Evolutionary conservation across 2,888 invertebrate species (phyloP).

Genomic region (Hirtodrosophila confusa): DNA sequence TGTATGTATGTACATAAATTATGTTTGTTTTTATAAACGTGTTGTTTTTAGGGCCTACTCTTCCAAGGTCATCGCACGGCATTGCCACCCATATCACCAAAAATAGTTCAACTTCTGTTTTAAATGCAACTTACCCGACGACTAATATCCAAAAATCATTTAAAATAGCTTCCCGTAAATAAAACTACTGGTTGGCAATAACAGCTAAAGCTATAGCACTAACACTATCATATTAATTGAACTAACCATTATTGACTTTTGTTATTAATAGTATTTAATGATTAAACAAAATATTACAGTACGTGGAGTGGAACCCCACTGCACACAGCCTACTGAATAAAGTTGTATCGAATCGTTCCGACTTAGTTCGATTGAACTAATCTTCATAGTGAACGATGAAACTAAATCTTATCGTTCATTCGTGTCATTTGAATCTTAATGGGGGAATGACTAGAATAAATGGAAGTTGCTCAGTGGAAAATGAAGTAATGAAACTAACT

Average conservation of each 20-base stretch:
- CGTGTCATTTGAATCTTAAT: too few relatives aligned
- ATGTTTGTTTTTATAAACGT: conserved; percentile 59
- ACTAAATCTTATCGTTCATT: too few relatives aligned
- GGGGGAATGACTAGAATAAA: too few relatives aligned
- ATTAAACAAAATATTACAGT: conserved; percentile 25
- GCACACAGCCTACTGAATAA: conserved; percentile 19
- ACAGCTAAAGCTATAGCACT: conserved; percentile 5
- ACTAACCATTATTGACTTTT: conserved; percentile 28
- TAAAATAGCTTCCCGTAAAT: background rate
- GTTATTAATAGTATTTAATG: conserved; percentile 15
- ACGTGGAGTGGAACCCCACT: conserved; percentile 30
- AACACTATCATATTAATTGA: background rate
- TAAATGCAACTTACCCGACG: conserved; percentile 38
- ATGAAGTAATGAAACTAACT: too few relatives aligned
- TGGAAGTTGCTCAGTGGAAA: too few relatives aligned
- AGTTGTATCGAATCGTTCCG: too few relatives aligned
- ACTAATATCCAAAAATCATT: conserved; percentile 30
- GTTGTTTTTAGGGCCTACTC: conserved; percentile 61
- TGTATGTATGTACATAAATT: background rate
- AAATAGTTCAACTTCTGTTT: conserved; percentile 33
- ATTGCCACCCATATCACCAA: conserved; percentile 52
- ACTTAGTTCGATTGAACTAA: too few relatives aligned
- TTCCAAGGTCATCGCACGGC: conserved; percentile 72
- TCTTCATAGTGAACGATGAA: too few relatives aligned
- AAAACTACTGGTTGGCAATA: conserved; percentile 8